Evolutionary conservation across 92 coral and sea anemone genomes (phyloP), one percentile per base, ranked within the genome.

Genomic region (Heliopora coerulea): DNA sequence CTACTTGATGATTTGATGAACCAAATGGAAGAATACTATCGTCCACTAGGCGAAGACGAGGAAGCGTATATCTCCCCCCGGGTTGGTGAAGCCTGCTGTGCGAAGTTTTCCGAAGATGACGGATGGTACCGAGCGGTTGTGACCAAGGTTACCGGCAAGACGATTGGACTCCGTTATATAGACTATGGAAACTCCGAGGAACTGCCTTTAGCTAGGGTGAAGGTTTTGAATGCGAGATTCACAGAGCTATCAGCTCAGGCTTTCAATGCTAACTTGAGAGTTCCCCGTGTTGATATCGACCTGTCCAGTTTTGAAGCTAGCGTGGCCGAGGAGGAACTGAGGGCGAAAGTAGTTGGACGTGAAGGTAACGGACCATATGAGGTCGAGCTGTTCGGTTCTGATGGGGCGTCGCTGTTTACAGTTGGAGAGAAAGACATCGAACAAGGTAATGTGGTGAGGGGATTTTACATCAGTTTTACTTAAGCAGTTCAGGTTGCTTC

Each of bases 71-170:
- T 49, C 7, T 35, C 62, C 20, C 93, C 97, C 3, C 79, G 80
- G 17, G 87, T 83, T 68, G 91, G 87, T 3, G 78, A 74, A 48
- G 79, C 76, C 25, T 91, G 97, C 69, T 86, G 80, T 18, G 87
- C 92, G 18, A 92, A 82, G 83, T 92, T 85, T 60, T 78, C 90
- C 5, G 79, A 84, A 39, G 97, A 92, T 29, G 85, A 87, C 78
- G 89, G 92, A 8, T 92, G 97, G 97, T 92, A 89, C 61, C 89
- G 97, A 62, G 97, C 96, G 8, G 78, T 74, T 64, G 78, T 92
- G 11, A 39, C 84, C 40, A 44, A 73, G n/a, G 82, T 83, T 34
- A 70, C 80, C 24, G 83, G 79, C 4, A 54, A 75, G 56, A 75
- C 64, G 54, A 69, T 88, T 14, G 86, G 84, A 27, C 89, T 91